Evolutionary conservation across 2,113 vertebrate genomes (phyloP).

Genomic region (Stegastes partitus): DNA sequence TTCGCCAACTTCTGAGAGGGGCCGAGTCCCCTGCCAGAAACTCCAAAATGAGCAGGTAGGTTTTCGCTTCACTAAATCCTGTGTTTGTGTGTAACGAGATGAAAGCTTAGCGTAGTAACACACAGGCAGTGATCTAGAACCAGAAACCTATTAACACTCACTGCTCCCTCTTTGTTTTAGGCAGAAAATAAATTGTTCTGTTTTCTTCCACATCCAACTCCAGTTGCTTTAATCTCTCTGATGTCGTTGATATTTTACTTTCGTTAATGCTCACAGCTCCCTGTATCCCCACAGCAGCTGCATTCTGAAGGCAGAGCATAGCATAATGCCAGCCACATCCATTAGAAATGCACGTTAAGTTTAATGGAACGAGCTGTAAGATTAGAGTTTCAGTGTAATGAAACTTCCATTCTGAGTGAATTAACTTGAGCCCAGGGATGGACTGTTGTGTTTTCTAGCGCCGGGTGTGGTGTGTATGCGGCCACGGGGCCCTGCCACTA

Average conservation of each 20-base stretch:
- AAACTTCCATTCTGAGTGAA: not conserved
- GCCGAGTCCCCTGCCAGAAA: conserved; percentile 96
- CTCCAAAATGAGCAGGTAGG: conserved; percentile 94
- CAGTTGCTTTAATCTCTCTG: not conserved
- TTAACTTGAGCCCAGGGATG: conserved; percentile 16
- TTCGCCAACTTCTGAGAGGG: conserved; percentile 94
- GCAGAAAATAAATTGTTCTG: not conserved
- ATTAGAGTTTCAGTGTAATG: not conserved
- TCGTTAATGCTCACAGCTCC: not conserved
- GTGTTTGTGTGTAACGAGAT: conserved; percentile 7
- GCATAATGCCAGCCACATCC: not conserved
- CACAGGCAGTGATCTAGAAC: not conserved
- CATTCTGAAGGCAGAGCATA: not conserved
- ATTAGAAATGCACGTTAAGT: not conserved
- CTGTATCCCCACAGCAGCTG: conserved; percentile 4
- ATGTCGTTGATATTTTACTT: not conserved
- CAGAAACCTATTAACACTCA: conserved; percentile 1
- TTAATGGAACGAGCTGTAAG: not conserved
- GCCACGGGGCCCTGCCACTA: conserved; percentile 78
- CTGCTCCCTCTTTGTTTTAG: not conserved
- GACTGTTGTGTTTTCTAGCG: conserved; percentile 49
- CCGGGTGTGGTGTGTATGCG: conserved; percentile 76
- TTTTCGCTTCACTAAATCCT: conserved; percentile 3
- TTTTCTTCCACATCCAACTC: not conserved
- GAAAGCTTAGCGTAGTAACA: conserved; percentile 1